Evolutionary conservation across 1,140 invertebrate genomes (phyloP), one percentile per base, ranked within the genome.

Genomic region (Periplaneta americana): DNA sequence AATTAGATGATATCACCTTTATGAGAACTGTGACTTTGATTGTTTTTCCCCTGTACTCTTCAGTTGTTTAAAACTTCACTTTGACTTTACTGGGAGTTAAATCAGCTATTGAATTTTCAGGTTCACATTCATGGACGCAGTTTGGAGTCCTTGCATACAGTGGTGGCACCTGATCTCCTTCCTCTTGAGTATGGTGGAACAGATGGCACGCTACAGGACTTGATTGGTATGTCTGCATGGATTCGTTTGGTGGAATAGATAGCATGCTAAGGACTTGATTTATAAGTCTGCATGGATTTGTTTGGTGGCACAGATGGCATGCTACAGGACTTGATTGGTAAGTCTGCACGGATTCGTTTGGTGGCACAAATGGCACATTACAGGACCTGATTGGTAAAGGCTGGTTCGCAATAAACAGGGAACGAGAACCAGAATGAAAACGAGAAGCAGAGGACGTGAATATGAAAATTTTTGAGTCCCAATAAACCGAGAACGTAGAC

Each of bases 141-240:
- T 80, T 74, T 82, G 36, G 85, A 84, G 34, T 86, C 84, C 35
- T 85, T 90, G 79, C 86, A 90, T 35, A 85, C 89, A 33, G 86
- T 89, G 2, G 85, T 91, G 11, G 86, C 89, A 17, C 85, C 85
- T 18, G 85, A 89, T n/a, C 87, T 91, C 76, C 84, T 94, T 31
- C 93, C 93, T 0, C 83, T 83, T 3, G 91, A 93, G 37, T 91
- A 93, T 82, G 91, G 92, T n/a, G 93, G 93, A 0, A 87, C 84
- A 11, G 89, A 88, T 34, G 88, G 88, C 11, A 88, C 84, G 80
- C 84, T 93, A 0, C 85, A 90, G 34, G 88, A 89, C 32, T 86
- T 93, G 22, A 89, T 84, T 84, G 88, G 90, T 90, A 85, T 82
- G 81, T 82, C 34, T n/a, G n/a, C n/a, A n/a, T 31, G 28, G 74